Evolutionary conservation across 2,113 vertebrate species (phyloP), one percentile per base, ranked within the genome.

Genomic region (Cyanoderma ruficeps): DNA sequence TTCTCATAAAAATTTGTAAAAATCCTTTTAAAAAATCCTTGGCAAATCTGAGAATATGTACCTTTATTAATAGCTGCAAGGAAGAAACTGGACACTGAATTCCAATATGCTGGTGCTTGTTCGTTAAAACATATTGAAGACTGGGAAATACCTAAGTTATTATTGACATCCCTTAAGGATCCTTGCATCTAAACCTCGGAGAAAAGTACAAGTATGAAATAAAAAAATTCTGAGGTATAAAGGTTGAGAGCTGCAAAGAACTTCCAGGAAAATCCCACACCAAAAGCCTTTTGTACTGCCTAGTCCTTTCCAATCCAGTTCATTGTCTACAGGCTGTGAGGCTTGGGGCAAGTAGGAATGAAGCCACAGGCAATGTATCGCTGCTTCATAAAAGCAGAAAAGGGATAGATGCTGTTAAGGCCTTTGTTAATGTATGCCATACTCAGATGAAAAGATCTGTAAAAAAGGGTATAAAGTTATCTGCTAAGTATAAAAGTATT

Each of bases 291-390:
- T 89, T 69, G 15, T 50, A 44, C 30, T 52, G 23, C 20, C 13
- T 59, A 5, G 27, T 30, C 16, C 15, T 37, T 60, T 74, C 47
- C 35, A 47, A 14, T 41, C 25, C 35, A 60, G 31, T 63, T 71
- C 24, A 33, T 37, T 57, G 16, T 23, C 80, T 89, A 47, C 22
- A 52, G 44, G 5, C 53, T 31, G 25, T 25, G 50, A 52, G 27
- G 31, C 63, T 70, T 46, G 35, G 9, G 33, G 18, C 25, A 65
- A 78, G 16, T 39, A 42, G 15, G 46, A 82, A 53, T 17, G 71
- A 80, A 46, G 21, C 16, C 56, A 42, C 14, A 39, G 71, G 31
- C 0, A 0, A 74, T 57, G 3, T n/a, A 37, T 22, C 0, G 0
- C 39, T 55, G 39, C n/a, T 86, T 53, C 39, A 56, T 42, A 37